These are phyloP conservation scores for Epicampocera succincta DNA, from an alignment of 2,888 invertebrate genomes.

Conservation along the genomic window DNA sequence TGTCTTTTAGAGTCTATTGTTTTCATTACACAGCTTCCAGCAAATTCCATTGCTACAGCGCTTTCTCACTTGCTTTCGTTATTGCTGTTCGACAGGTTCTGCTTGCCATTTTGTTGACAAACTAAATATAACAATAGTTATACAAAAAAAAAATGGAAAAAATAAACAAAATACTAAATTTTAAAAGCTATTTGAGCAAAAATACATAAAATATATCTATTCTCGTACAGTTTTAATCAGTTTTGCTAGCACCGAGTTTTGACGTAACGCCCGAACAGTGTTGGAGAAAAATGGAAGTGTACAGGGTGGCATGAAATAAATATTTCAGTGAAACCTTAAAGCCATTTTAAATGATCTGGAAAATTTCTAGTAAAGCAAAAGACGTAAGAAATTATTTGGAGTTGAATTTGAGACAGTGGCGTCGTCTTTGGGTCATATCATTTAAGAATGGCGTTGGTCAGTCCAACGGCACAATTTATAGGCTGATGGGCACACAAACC, in stretches of 20 bases:
- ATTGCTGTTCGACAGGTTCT: not conserved
- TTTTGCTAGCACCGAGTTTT: not conserved
- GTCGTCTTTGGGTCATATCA: too few species aligned
- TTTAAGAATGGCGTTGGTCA: too few species aligned
- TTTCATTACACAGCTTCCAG: constrained; percentile 36
- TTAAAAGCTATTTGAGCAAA: constrained; percentile 59
- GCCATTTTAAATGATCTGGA: too few species aligned
- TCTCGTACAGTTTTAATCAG: constrained; percentile 25
- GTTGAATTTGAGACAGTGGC: too few species aligned
- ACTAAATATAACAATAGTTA: too few species aligned
- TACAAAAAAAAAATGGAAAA: too few species aligned
- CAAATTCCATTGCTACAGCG: not conserved
- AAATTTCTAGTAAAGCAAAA: too few species aligned
- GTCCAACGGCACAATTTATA: too few species aligned
- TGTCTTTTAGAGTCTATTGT: constrained; percentile 67
- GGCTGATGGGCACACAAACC: too few species aligned
- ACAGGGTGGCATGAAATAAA: not conserved
- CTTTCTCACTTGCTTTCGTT: not conserved
- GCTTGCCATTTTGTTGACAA: not conserved
- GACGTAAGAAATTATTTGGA: too few species aligned
- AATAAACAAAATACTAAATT: constrained; percentile 41
- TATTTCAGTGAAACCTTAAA: too few species aligned
- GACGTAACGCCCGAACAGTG: not conserved
- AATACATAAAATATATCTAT: constrained; percentile 26
- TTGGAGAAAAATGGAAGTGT: not conserved